Conservation (phyloP, 2,113 vertebrate species). For the Plectropomus leopardus region DNA sequence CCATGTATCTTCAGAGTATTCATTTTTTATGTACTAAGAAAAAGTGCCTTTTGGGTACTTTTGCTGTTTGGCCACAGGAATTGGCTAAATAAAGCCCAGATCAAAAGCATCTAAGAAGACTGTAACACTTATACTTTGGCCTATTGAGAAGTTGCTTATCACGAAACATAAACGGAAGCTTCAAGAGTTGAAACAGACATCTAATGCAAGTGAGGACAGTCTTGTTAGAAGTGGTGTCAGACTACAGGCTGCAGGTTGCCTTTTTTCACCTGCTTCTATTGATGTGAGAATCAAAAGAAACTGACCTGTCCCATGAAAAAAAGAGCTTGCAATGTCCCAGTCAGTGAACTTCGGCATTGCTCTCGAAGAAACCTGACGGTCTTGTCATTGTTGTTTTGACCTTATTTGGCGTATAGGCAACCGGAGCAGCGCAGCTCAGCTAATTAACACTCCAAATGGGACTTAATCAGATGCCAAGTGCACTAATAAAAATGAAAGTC, state of each 20-base stretch:
- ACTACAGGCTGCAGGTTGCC: constrained; percentile 1
- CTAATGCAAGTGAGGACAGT: neutral
- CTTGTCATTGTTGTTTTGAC: constrained; percentile 77
- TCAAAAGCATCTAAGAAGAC: too few species aligned
- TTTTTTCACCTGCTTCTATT: constrained; percentile 31
- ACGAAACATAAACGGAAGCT: neutral
- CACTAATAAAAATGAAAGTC: constrained; percentile 77
- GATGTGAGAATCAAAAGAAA: constrained; percentile 29
- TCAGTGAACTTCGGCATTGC: constrained; percentile 37
- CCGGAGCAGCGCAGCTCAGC: constrained; percentile 66
- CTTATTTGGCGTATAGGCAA: constrained; percentile 63
- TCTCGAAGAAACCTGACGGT: constrained; percentile 64
- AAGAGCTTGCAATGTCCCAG: neutral
- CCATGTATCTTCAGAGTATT: neutral
- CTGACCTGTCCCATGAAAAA: neutral
- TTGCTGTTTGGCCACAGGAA: neutral
- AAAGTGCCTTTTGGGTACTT: neutral
- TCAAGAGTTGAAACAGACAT: neutral
- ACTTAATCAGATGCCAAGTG: constrained; percentile 76
- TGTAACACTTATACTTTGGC: neutral
- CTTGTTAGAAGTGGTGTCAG: neutral
- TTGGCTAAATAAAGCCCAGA: too few species aligned
- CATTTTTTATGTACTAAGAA: neutral
- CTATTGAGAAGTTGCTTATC: neutral
- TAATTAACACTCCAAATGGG: constrained; percentile 75